phyloP scores from a whole-genome alignment of 2,113 vertebrate genomes.

The Gnathonemus echidnorhynchus region DNA sequence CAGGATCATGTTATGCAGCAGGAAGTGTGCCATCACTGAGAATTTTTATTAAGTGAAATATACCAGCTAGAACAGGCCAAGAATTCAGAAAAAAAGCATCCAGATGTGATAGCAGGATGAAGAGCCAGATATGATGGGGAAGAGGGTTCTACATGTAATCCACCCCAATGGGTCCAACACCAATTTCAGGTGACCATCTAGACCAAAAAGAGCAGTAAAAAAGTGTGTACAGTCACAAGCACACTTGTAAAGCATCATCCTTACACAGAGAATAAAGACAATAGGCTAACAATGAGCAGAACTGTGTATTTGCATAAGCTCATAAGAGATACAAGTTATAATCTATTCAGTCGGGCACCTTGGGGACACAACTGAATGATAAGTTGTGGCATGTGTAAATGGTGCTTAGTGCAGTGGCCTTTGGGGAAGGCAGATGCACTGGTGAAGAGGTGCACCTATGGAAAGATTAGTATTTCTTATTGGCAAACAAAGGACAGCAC shows the following conservation, averaged over 20 bases:
- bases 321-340: background rate
- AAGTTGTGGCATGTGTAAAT: background rate
- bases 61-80: background rate
- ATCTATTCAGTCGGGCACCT: background rate
- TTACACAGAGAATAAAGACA: background rate
- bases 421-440: background rate
- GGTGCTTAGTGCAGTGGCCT: conserved; percentile 2
- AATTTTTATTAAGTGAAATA: background rate
- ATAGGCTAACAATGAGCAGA: background rate
- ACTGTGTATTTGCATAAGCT: background rate
- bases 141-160: background rate
- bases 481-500: background rate
- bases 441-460: background rate
- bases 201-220: background rate
- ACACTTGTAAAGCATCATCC: background rate
- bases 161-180: background rate
- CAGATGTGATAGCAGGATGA: background rate
- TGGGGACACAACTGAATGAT: conserved; percentile 2
- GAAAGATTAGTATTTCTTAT: background rate
- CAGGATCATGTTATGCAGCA: background rate
- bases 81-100: background rate
- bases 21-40: background rate
- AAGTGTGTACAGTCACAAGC: background rate
- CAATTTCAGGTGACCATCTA: background rate
- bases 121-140: background rate